A percentile compares a stretch with the other conserved stretches of the same genome.
These are phyloP conservation scores for Drosophila helvetica DNA, from an alignment of 2,888 invertebrate species.

Conservation along the genomic window DNA sequence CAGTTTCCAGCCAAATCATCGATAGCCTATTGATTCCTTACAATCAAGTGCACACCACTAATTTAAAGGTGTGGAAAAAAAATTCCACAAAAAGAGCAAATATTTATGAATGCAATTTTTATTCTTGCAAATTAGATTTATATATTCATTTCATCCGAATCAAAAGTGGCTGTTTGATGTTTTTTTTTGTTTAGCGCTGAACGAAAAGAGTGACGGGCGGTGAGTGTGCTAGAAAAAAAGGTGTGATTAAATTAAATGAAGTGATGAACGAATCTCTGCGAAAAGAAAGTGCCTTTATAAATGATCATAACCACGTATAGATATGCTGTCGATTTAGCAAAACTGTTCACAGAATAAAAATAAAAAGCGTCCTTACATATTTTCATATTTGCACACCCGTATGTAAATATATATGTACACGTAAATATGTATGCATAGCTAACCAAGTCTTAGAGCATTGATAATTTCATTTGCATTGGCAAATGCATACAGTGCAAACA, in stretches of 20 bases:
- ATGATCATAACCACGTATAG: constrained; percentile 9
- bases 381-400: background rate
- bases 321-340: constrained; percentile 21
- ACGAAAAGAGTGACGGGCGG: constrained; percentile 50
- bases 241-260: constrained; percentile 22
- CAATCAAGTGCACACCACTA: constrained; percentile 53
- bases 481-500: constrained; percentile 22
- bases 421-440: constrained; percentile 6
- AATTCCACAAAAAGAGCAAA: constrained; percentile 59
- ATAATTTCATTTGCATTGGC: constrained; percentile 41
- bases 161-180: constrained; percentile 39
- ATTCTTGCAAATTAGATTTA: constrained; percentile 23
- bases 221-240: constrained; percentile 21
- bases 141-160: constrained; percentile 24
- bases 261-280: constrained; percentile 16
- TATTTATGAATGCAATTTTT: constrained; percentile 31
- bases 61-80: constrained; percentile 75
- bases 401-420: constrained; percentile 16
- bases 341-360: constrained; percentile 6
- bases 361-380: constrained; percentile 19
- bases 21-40: constrained; percentile 3
- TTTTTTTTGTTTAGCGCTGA: constrained; percentile 30
- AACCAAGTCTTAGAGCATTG: constrained; percentile 6
- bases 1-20: background rate
- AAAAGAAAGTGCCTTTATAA: constrained; percentile 46